phyloP scores from a whole-genome alignment of 2,113 vertebrate genomes.

The Zosterops pallidus region DNA sequence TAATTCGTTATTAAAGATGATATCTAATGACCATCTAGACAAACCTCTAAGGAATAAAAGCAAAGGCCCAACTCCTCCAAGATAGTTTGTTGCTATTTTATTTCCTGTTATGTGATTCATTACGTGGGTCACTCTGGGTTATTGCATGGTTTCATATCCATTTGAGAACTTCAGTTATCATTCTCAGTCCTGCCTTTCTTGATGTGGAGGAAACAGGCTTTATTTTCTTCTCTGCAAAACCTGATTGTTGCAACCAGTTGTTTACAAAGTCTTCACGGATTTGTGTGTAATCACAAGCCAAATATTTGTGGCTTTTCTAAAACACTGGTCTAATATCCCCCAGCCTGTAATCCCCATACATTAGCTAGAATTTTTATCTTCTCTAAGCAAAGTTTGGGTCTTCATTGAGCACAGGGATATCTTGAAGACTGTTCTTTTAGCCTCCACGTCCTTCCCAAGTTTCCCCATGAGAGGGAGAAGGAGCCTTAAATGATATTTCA shows the following conservation, averaged over 20 bases:
- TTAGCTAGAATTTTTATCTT: background rate
- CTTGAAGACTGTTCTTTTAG: background rate
- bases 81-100: slow-evolving; percentile 33
- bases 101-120: slow-evolving; percentile 5
- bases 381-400: background rate
- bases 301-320: slow-evolving; percentile 24
- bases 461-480: background rate
- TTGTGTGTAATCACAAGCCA: slow-evolving; percentile 8
- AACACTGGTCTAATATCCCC: background rate
- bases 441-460: background rate
- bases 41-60: background rate
- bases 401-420: background rate
- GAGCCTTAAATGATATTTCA: background rate
- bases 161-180: slow-evolving; percentile 41
- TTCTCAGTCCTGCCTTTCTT: slow-evolving; percentile 37
- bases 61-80: background rate
- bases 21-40: slow-evolving; percentile 27
- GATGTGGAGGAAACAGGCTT: background rate
- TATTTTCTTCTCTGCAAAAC: slow-evolving; percentile 38
- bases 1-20: slow-evolving; percentile 44
- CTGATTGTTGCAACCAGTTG: background rate
- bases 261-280: slow-evolving; percentile 47
- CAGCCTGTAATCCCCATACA: background rate
- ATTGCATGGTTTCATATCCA: slow-evolving; percentile 31
- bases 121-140: background rate